Base-by-base conservation (phyloP, 2,888 invertebrate genomes). In the Spilarctia lutea region DNA sequence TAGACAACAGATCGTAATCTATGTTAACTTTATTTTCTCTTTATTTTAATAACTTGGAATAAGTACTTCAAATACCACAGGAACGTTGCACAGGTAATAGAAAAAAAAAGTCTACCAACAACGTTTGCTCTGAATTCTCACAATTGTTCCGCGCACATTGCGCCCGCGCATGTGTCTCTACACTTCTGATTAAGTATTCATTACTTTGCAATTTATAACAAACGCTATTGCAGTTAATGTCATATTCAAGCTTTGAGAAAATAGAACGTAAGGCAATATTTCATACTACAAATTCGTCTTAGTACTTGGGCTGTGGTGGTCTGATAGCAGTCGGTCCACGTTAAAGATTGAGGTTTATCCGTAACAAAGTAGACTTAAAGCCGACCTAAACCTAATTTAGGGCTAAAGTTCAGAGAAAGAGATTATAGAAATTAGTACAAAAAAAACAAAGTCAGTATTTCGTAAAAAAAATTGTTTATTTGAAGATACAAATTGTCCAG, bases 61-160 rank as follows among this genome's bases (percentile, higher is more conserved):
- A 8, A 71, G 33, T 35, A 71, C 20, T 48, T 68, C 65, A 68
- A 75, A 70, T 60, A 72, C 39, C 65, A 72, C 56, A 75, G 75
- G 75, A 77, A 80, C 66, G 74, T 74, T 30, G 42, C 56, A 45
- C 66, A 69, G 73, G 79, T 75, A 24, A 74, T 69, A 75, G 75
- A 77, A 75, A 72, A 33, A 79, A 76, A 83, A 83, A 82, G 75
- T 83, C 11, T 76, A 42, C 67, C 73, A 56, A 80, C 82, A 82
- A 83, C 80, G 81, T 39, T 70, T 65, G 70, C 75, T 48, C 75
- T 35, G 52, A 60, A 45, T 82, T 83, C 82, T 39, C 83, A 82
- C 79, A 67, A 81, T 81, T 83, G 77, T 77, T 80, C 27, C 66
- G 42, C 66, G 10, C n/a, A 48, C 45, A n/a, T 30, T 73, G 30